These are phyloP conservation scores for Acrocyrtus sp. DNA, from an alignment of 2,888 invertebrate species.

Conservation along the genomic window DNA sequence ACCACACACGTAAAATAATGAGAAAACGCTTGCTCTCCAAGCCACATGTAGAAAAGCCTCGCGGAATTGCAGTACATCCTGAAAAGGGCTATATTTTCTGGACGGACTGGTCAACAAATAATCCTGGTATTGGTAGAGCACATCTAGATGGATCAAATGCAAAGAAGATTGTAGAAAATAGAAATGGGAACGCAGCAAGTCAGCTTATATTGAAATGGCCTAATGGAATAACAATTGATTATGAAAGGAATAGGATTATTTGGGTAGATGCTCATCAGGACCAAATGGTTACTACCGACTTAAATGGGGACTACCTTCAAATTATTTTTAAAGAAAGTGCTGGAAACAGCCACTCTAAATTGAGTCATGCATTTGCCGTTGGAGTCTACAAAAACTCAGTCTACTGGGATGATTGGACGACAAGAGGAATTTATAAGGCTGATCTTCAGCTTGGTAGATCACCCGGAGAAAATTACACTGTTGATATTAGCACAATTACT, in stretches of 20 bases:
- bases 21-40: constrained; percentile 79
- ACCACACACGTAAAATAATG: constrained; percentile 79
- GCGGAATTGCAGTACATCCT: constrained; percentile 87
- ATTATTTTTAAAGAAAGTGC: no score
- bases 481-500: constrained; percentile 66
- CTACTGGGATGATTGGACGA: constrained; percentile 93
- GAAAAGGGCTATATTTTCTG: constrained; percentile 81
- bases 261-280: constrained; percentile 89
- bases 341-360: constrained; percentile 70
- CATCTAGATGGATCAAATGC: constrained; percentile 81
- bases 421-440: constrained; percentile 79
- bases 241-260: constrained; percentile 79
- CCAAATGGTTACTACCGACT: constrained; percentile 80
- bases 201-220: constrained; percentile 78
- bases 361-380: constrained; percentile 84
- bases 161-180: constrained; percentile 72
- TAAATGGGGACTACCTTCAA: constrained; percentile 76
- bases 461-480: neutral
- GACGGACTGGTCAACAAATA: constrained; percentile 87
- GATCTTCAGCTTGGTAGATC: no score
- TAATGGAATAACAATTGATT: constrained; percentile 87
- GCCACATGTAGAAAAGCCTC: constrained; percentile 76
- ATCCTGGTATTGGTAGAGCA: constrained; percentile 81
- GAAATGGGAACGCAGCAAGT: neutral
- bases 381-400: constrained; percentile 85